Evolutionary conservation across 2,888 invertebrate genomes (phyloP).

Genomic region (Choristoneura rosaceana): DNA sequence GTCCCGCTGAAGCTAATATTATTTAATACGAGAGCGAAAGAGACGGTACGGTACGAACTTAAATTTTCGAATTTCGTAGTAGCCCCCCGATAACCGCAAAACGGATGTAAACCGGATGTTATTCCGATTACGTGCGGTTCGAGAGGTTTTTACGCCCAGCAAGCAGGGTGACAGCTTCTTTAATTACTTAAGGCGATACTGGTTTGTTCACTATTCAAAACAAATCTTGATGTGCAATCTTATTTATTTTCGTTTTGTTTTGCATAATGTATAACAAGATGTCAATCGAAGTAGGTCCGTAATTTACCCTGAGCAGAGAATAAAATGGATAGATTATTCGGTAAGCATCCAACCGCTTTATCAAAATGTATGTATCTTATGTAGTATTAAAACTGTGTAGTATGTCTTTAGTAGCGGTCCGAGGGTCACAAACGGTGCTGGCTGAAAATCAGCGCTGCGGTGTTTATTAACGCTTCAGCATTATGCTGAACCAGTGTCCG

Average conservation of each 20-base stretch:
- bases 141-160: constrained; percentile 35
- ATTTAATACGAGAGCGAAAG: too few species aligned
- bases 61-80: too few species aligned
- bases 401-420: too few species aligned
- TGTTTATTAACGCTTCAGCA: too few species aligned
- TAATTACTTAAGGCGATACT: constrained; percentile 37
- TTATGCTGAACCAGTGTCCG: too few species aligned
- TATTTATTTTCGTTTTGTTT: constrained; percentile 24
- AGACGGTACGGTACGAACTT: too few species aligned
- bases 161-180: constrained; percentile 41
- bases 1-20: too few species aligned
- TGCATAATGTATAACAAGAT: constrained; percentile 30
- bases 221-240: constrained; percentile 27
- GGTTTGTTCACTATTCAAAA: constrained; percentile 38
- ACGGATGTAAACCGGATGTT: constrained; percentile 41
- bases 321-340: neutral
- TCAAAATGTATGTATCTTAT: neutral
- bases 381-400: too few species aligned
- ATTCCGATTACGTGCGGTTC: constrained; percentile 39
- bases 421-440: too few species aligned
- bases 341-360: neutral
- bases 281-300: neutral
- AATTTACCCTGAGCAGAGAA: neutral
- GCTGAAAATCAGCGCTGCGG: too few species aligned
- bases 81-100: constrained; percentile 3